Base-by-base conservation (phyloP, 2,113 vertebrate species). In the Oreochromis aureus region DNA sequence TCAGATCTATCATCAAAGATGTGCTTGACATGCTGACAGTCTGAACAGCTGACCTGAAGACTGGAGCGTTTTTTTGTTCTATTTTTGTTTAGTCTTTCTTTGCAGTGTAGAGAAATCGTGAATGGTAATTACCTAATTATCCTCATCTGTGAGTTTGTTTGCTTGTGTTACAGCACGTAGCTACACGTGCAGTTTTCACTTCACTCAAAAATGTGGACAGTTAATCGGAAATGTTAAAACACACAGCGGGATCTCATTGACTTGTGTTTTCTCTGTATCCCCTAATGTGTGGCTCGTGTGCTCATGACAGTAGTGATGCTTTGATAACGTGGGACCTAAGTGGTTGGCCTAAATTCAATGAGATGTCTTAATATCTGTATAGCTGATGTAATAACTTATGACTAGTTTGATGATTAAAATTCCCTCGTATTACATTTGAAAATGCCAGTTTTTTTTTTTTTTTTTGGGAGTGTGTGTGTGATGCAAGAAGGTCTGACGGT, bases 341-440 rank as follows among this genome's bases (percentile, higher is more conserved):
- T 79, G 82, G 85, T 93, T 44, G 39, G 89, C 55, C 82, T 91
- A 39, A 86, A 78, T 76, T 91, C 82, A 87, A 9, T 90, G 86
- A 66, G 87, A 89, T 91, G 92, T 94, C 81, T 90, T 83, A 82
- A 89, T 91, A 86, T 95, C 84, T 94, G 89, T 94, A 84, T 87
- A 90, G 56, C 59, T 93, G 87, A 84, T 94, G 91, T 94, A 87
- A 90, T 69, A 87, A 78, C 24, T 81, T 71, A 83, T 93, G 87
- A 89, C 86, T 92, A 89, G 90, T 87, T 80, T 84, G 86, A 92
- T 83, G 22, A 96, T 91, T 93, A 95, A 96, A 96, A 87, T 88
- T 93, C 83, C 90, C 87, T 94, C 90, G 69, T 95, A 86, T 95
- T 94, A 89, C 51, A 93, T 88, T 79, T 86, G 9, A 32, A 34